A percentile compares a stretch with the other conserved stretches of the same genome.
These are phyloP conservation scores for Trachelus troglodyta DNA, from an alignment of 2,888 invertebrate genomes.

Conservation along the genomic window DNA sequence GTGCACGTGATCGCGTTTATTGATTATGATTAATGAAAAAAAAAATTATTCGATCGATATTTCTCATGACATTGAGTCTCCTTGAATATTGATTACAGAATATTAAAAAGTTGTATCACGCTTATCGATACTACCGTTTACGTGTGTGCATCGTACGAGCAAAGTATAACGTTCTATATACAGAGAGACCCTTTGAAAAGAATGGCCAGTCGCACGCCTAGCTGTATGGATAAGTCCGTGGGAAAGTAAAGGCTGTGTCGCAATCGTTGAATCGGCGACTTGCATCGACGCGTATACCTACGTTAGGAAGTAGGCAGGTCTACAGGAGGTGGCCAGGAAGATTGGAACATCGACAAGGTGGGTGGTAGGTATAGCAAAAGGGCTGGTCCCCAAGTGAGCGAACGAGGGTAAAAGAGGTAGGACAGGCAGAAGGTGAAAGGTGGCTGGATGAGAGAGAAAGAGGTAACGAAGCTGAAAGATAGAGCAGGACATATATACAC, in stretches of 20 bases:
- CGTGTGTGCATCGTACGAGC: not conserved
- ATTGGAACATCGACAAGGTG: not conserved
- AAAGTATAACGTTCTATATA: not conserved
- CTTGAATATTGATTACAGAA: too few species aligned
- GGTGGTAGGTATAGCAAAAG: not conserved
- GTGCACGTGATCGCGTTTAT: not conserved
- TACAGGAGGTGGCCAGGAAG: not conserved
- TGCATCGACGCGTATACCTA: not conserved
- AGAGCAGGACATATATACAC: not conserved
- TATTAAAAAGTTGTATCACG: too few species aligned
- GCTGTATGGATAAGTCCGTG: not conserved
- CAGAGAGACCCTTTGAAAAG: not conserved
- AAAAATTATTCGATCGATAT: not conserved
- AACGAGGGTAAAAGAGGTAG: not conserved
- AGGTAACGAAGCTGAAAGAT: constrained; percentile 5
- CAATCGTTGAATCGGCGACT: not conserved
- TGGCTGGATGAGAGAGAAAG: constrained; percentile 23
- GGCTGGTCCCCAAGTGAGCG: not conserved
- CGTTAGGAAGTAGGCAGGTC: not conserved
- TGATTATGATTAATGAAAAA: not conserved
- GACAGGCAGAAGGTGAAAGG: constrained; percentile 15
- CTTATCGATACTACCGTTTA: too few species aligned
- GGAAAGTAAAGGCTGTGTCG: not conserved
- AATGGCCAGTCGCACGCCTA: not conserved
- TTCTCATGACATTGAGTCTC: not conserved